Conservation (phyloP, 2,797 vertebrate genomes). For the Cossypha dichroa region DNA sequence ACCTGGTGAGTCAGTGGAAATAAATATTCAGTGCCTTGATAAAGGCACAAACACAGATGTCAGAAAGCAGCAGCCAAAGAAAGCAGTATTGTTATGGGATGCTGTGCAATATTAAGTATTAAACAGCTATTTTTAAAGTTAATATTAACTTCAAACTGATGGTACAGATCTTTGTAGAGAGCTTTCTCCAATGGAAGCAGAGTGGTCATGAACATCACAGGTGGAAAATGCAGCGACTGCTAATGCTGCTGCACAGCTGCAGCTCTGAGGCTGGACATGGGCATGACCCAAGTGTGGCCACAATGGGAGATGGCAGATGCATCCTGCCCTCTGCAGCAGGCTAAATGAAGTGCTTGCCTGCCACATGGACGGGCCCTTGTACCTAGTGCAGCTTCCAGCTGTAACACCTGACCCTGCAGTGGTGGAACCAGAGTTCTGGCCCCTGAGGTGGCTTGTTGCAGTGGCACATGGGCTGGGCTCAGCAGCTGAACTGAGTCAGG, state of each 20-base stretch:
- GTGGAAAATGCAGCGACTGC: not conserved
- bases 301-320: not conserved
- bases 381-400: not conserved
- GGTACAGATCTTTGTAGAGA: not conserved
- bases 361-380: rapidly evolving
- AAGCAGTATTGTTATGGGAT: not conserved
- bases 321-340: not conserved
- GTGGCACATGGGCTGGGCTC: not conserved
- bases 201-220: not conserved
- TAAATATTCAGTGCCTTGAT: not conserved
- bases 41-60: conserved; percentile 21
- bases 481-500: not conserved
- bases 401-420: not conserved
- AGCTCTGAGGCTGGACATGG: not conserved
- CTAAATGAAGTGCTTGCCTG: not conserved
- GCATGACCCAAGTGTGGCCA: not conserved
- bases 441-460: rapidly evolving
- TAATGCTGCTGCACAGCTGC: not conserved
- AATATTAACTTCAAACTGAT: not conserved
- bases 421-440: not conserved
- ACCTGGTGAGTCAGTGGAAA: conserved; percentile 52
- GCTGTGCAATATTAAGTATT: not conserved
- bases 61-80: not conserved
- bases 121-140: not conserved
- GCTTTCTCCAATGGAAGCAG: rapidly evolving